These are phyloP conservation scores for Pangasius mekongensis DNA, from an alignment of 2,797 vertebrate genomes.

Conservation along the genomic window DNA sequence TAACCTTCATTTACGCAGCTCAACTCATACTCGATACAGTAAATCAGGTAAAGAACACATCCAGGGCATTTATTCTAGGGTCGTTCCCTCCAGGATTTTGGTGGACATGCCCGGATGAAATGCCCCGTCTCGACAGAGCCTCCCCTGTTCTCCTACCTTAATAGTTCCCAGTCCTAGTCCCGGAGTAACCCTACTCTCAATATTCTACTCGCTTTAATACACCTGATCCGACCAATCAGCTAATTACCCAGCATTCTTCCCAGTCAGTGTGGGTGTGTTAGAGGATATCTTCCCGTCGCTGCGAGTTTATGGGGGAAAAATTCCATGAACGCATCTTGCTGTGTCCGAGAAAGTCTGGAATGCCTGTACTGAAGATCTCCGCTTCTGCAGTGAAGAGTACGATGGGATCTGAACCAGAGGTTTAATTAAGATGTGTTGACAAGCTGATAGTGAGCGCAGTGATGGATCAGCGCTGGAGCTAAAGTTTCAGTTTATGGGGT, in stretches of 20 bases:
- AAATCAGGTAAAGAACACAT: background rate
- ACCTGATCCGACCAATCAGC: conserved; percentile 9
- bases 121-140: background rate
- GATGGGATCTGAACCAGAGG: background rate
- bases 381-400: background rate
- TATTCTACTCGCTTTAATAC: background rate
- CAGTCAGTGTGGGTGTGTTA: background rate
- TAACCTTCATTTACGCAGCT: background rate
- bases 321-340: background rate
- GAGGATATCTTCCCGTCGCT: background rate
- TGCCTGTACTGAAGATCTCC: background rate
- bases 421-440: background rate
- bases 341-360: conserved; percentile 5
- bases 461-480: background rate
- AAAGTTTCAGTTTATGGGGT: background rate
- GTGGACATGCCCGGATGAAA: background rate
- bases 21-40: background rate
- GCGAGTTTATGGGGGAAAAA: background rate
- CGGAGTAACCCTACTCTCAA: background rate
- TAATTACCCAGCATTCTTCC: conserved; percentile 15
- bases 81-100: background rate
- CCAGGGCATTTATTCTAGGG: background rate
- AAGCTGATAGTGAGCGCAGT: background rate
- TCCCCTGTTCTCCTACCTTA: background rate
- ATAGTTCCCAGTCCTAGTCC: background rate